Base-by-base conservation (phyloP, 2,113 vertebrate species). In the Callipepla squamata region DNA sequence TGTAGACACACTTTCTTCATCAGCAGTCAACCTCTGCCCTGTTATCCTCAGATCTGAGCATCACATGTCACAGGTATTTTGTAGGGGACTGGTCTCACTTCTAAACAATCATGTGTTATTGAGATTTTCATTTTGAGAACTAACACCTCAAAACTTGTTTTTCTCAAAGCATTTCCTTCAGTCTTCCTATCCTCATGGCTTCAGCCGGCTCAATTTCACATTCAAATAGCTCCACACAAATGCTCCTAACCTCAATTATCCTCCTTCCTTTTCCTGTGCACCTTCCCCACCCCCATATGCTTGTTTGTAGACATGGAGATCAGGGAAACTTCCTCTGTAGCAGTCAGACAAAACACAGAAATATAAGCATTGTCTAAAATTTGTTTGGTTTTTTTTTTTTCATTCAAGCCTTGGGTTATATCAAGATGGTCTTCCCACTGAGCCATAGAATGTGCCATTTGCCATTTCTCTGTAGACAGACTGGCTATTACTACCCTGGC, bases 61-160 rank as follows among this genome's bases (percentile, higher is more conserved):
- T 68, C 58, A 72, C 75, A 77, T 45, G 67, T 66, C 94, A 47
- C 50, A 86, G 82, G 26, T 68, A 77, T 59, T 94, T 88, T 2
- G 0, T 36, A 59, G 48, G 32, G 59, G 21, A 94, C 89, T 3
- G 1, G 40, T 78, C 67, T 82, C n/a, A 77, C 44, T 91, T 80
- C 11, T 47, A 85, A 92, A 63, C 58, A 94, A 87, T 91, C 62
- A 93, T 68, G 58, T 79, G 59, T 69, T 89, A 66, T 51, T 68
- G 38, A 78, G 58, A 80, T 81, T 95, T 89, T 75, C 48, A 36
- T 93, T 96, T 84, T 85, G 70, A 93, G 88, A 51, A 87, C 42
- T 73, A 85, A 90, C 77, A 66, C 80, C 40, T 91, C 74, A 57
- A 61, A 96, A 87, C 40, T 79, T 83, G 57, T 55, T 80, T 78